Percentiles rank a stretch among this genome's conserved stretches.
Conservation (phyloP, 2,113 vertebrate species). For the Phrynosoma platyrhinos region DNA sequence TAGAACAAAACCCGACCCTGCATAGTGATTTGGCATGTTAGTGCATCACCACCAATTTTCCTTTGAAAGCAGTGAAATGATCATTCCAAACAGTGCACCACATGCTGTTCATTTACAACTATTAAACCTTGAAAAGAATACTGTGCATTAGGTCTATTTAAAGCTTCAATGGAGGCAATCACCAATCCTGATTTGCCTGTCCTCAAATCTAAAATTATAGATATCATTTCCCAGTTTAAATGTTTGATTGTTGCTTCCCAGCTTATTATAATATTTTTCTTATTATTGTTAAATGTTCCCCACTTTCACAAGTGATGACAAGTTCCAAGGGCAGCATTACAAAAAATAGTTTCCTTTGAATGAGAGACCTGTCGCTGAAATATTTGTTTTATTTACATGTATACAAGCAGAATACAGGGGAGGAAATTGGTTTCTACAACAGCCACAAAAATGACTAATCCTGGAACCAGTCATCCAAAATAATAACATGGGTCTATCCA, state of each 20-base stretch:
- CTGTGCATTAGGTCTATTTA: conserved; percentile 26
- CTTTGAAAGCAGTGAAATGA: background rate
- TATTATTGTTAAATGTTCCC: background rate
- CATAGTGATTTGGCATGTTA: background rate
- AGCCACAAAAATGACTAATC: background rate
- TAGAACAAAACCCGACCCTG: background rate
- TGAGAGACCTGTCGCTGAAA: background rate
- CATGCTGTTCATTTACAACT: conserved; percentile 1
- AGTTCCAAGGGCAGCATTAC: background rate
- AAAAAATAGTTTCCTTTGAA: background rate
- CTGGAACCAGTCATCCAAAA: background rate
- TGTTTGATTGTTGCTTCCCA: background rate
- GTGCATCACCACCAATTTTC: background rate
- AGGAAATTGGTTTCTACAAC: background rate
- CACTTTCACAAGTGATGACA: background rate
- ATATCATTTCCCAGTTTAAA: background rate
- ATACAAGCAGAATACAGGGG: background rate
- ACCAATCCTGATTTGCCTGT: conserved; percentile 11
- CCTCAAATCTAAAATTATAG: conserved; percentile 6
- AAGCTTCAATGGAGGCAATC: background rate
- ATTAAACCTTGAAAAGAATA: conserved; percentile 16
- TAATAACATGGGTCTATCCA: background rate
- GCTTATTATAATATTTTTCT: background rate
- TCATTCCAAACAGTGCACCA: conserved; percentile 16
- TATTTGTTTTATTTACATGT: background rate